Base-by-base conservation (phyloP, 2,113 vertebrate species). In the Suncus etruscus region DNA sequence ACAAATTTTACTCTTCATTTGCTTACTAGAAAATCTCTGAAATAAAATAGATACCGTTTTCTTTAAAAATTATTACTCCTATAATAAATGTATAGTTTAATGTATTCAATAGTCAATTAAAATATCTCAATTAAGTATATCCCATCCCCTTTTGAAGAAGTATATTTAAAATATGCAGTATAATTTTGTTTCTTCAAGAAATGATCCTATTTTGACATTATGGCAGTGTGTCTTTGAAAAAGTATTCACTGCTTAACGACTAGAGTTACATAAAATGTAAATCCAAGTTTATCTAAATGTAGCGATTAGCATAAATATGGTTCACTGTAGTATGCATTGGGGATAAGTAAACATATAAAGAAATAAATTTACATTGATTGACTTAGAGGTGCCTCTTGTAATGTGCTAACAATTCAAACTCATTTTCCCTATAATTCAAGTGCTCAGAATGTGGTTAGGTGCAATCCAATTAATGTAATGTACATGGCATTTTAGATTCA, bases 271-370 rank as follows among this genome's bases (percentile, higher is more conserved):
- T 79, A 87, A 94, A 86, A 89, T 45, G 90, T 95, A 97, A 97
- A 96, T 96, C 95, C 68, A 86, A 96, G 73, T 51, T 95, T 95
- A 94, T 92, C 82, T 95, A 95, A 96, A 95, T 79, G 82, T 81
- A 94, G 69, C 8, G 51, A 92, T 95, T 94, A 79, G 89, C 91
- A 92, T 91, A 93, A 96, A 83, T 91, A 95, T 94, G 90, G 94
- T 94, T 97, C 79, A 86, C 66, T 63, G 29, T 91, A 79, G 92
- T 94, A 48, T 72, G 74, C 69, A 95, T 89, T 88, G 94, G 91
- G 95, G 86, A 66, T 87, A 96, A 97, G 95, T 95, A 96, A 96
- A 91, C 79, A 95, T 48, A 94, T 29, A 91, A 96, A 94, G n/a
- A 91, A 94, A 74, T 77, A 95, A 92, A 96, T 97, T 82, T 90